Evolutionary conservation across 2,797 vertebrate species (phyloP), one percentile per base, ranked within the genome.

Genomic region (Siniperca undulata): DNA sequence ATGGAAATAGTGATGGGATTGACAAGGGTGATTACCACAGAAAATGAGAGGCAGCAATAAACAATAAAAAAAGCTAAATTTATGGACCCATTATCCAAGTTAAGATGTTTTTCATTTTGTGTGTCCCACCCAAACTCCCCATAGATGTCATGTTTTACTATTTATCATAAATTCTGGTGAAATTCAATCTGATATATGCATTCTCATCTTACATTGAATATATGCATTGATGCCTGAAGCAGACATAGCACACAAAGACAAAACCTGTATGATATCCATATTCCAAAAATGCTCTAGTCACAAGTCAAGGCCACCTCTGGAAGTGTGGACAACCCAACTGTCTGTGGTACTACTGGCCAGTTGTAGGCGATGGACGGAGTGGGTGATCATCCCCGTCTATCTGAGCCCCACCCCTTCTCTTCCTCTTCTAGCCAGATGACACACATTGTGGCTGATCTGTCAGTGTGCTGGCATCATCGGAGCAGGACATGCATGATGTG

Each of bases 401-500:
- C 89, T 59, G 70, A 60, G 38, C 44, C 24, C 40, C 60, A 11
- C 40, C 69, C 66, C 20, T 9, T 46, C 77, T 27, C 77, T 24
- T 62, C 61, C 59, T 81, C 87, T 81, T 85, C 83, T 75, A 80
- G 89, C 91, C 91, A 93, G 91, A 94, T 95, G 94, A 95, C 94
- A 94, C 91, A 94, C 89, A 81, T 91, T 92, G 86, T 86, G 88
- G 93, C 90, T 90, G 92, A 95, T 95, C 93, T 93, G 93, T 95
- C 95, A 95, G 87, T 81, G 90, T 44, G 83, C 93, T 90, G 94
- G 93, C 93, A 95, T 94, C 93, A 91, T 93, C 78, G 93, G 92
- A 93, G 92, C 91, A 92, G 91, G 93, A 94, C 95, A 94, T 92
- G 93, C 93, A 95, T 93, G 92, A 95, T 93, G 92, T 94, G 94